Evolutionary conservation across 2,888 invertebrate genomes (phyloP).

Genomic region (Napeogenes sylphis): DNA sequence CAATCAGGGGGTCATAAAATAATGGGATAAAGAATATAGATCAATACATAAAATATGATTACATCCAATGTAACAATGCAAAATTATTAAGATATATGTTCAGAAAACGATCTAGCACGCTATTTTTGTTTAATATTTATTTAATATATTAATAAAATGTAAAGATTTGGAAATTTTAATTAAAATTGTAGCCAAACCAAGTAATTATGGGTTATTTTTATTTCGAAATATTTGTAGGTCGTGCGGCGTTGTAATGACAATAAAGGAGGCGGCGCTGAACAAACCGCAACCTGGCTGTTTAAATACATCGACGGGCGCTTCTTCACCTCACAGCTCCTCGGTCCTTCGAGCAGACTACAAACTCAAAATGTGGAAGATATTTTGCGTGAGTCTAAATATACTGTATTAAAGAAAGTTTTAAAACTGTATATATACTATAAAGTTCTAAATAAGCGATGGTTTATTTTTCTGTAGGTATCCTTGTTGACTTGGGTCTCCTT

Average conservation of each 20-base stretch:
- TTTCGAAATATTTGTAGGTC: constrained; percentile 60
- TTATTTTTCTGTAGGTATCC: constrained; percentile 43
- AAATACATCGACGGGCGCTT: constrained; percentile 48
- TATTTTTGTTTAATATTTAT: no score
- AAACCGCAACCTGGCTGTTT: constrained; percentile 56
- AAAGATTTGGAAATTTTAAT: not conserved
- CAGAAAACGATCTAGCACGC: no score
- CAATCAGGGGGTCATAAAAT: no score
- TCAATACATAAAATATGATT: no score
- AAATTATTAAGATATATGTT: no score
- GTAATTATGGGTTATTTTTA: constrained; percentile 27
- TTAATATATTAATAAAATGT: no score
- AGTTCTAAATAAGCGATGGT: not conserved
- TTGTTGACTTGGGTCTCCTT: constrained; percentile 55
- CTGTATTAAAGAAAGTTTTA: no score
- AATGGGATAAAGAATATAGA: no score
- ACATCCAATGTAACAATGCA: no score
- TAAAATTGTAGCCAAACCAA: constrained; percentile 9
- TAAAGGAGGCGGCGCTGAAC: constrained; percentile 44
- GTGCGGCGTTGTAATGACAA: constrained; percentile 62
- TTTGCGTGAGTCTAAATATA: constrained; percentile 49
- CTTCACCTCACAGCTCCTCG: constrained; percentile 42
- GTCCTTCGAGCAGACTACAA: constrained; percentile 21
- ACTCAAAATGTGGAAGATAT: constrained; percentile 55
- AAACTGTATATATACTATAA: no score